A percentile compares a stretch with the other conserved stretches of the same genome.
Conservation (phyloP, 2,797 vertebrate species). For the Labeo calbasu region DNA sequence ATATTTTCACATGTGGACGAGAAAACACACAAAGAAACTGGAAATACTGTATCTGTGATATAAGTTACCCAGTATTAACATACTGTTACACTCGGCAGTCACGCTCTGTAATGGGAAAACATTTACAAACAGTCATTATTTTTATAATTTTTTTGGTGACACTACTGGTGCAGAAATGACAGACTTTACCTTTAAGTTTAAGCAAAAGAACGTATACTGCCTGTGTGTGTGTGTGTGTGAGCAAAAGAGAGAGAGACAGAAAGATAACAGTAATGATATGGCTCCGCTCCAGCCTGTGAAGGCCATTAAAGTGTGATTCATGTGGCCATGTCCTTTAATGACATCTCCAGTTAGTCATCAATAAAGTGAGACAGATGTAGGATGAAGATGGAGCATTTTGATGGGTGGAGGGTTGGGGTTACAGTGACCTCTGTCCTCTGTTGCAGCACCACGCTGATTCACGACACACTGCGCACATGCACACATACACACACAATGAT, state of each 20-base stretch:
- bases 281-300: slow-evolving; percentile 58
- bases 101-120: not conserved
- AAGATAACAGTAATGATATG: slow-evolving; percentile 66
- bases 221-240: slow-evolving; percentile 20
- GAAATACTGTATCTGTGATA: not conserved
- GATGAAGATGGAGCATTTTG: slow-evolving; percentile 50
- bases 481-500: slow-evolving; percentile 7
- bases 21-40: not conserved
- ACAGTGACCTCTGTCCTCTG: slow-evolving; percentile 57
- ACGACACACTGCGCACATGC: not conserved
- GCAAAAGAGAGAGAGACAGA: slow-evolving; percentile 20
- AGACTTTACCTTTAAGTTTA: not conserved
- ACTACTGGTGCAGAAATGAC: not conserved
- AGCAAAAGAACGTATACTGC: not conserved
- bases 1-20: not conserved
- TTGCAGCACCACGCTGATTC: slow-evolving; percentile 51
- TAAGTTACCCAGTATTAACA: not conserved
- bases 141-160: not conserved
- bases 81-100: not conserved
- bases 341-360: slow-evolving; percentile 67
- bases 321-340: slow-evolving; percentile 67
- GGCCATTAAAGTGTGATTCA: slow-evolving; percentile 68
- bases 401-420: slow-evolving; percentile 36
- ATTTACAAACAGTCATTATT: not conserved
- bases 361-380: slow-evolving; percentile 58